Evolutionary conservation across 2,113 vertebrate species (phyloP).

Genomic region (Pterocles gutturalis): DNA sequence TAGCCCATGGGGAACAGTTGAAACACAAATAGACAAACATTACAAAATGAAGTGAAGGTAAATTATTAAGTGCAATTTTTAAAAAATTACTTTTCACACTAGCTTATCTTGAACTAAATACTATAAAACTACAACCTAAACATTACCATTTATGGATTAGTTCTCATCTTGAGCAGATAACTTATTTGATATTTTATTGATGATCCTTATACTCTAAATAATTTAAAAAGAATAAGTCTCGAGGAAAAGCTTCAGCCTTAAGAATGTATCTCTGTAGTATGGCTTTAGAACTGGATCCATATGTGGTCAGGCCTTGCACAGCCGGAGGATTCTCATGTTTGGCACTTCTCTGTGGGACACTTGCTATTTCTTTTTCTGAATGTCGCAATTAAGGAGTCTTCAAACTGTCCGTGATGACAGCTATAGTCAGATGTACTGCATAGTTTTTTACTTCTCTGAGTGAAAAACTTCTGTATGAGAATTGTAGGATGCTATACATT

Average conservation of each 20-base stretch:
- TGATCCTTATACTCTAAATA: neutral
- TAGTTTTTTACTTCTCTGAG: neutral
- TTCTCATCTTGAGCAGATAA: neutral
- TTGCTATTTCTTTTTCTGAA: conserved; percentile 1
- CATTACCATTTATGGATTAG: neutral
- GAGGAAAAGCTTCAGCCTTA: neutral
- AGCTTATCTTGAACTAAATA: neutral
- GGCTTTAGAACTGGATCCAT: neutral
- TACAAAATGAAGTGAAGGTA: neutral
- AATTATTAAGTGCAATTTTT: neutral
- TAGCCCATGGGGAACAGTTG: neutral
- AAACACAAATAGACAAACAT: neutral
- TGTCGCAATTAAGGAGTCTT: conserved; percentile 6
- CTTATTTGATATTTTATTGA: conserved; percentile 9
- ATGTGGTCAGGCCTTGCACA: neutral
- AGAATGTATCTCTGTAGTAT: neutral
- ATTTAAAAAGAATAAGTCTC: neutral
- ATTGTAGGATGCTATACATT: neutral
- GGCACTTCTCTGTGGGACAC: conserved; percentile 3
- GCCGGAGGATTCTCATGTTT: neutral
- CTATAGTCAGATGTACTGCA: neutral
- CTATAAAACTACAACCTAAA: neutral
- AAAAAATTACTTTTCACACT: neutral
- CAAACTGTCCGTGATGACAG: neutral
- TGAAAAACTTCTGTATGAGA: neutral